Percentiles rank a stretch among this genome's conserved stretches.
Conservation (phyloP, 2,888 invertebrate species). For the Dynastes tityus region DNA sequence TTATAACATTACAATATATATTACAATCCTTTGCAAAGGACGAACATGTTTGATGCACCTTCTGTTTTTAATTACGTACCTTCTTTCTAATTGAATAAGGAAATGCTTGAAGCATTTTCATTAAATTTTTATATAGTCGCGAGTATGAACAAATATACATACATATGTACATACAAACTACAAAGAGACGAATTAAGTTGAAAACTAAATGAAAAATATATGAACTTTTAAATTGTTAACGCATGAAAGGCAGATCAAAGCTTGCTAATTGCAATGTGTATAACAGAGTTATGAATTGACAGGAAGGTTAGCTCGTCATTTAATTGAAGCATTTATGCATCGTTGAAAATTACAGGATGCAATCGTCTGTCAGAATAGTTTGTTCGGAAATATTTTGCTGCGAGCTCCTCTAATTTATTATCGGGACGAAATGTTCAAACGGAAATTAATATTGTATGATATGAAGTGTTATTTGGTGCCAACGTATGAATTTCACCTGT, state of each 20-base stretch:
- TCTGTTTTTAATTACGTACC: too few relatives aligned
- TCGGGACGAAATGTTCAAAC: neutral
- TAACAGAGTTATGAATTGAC: constrained; percentile 24
- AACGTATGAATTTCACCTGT: too few relatives aligned
- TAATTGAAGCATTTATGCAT: constrained; percentile 26
- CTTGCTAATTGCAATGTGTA: constrained; percentile 25
- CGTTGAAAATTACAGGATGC: constrained; percentile 34
- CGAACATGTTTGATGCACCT: too few relatives aligned
- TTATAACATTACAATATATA: too few relatives aligned
- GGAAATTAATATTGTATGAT: constrained; percentile 14
- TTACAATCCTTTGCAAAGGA: too few relatives aligned
- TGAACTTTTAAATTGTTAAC: constrained; percentile 2
- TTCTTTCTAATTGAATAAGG: neutral
- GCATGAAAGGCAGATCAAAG: constrained; percentile 23
- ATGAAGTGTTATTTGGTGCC: neutral
- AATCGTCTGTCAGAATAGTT: constrained; percentile 21
- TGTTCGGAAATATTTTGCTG: constrained; percentile 11
- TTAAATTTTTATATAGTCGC: too few relatives aligned
- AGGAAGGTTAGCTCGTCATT: constrained; percentile 18
- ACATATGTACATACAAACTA: too few relatives aligned
- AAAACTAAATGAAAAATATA: constrained; percentile 8
- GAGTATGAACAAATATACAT: too few relatives aligned
- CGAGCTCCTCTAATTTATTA: constrained; percentile 9
- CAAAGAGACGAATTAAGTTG: neutral
- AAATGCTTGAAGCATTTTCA: neutral